phyloP scores from a whole-genome alignment of 2,797 vertebrate species.

The Phoebastria nigripes region DNA sequence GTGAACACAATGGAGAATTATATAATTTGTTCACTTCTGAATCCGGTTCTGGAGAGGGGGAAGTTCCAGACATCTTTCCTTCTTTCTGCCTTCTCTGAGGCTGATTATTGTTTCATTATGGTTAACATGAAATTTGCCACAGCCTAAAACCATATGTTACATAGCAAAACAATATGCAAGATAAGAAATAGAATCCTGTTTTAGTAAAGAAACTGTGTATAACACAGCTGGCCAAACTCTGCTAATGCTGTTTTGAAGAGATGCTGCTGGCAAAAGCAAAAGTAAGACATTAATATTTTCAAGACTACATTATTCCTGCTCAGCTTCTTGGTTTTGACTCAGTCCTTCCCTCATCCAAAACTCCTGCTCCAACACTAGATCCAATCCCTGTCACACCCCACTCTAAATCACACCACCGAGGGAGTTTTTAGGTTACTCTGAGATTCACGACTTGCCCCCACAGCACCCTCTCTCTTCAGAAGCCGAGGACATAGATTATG shows the following conservation, averaged over 20 bases:
- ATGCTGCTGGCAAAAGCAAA: background rate
- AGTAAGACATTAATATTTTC: background rate
- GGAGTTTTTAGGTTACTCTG: background rate
- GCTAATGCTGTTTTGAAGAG: background rate
- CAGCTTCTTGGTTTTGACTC: background rate
- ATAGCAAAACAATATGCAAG: background rate
- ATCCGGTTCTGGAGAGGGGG: background rate
- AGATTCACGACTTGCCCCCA: background rate
- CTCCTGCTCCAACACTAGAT: background rate
- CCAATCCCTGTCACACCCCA: background rate
- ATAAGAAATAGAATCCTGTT: background rate
- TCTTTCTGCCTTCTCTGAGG: background rate
- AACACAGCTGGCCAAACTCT: background rate
- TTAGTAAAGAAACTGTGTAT: background rate
- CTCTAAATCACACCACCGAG: background rate
- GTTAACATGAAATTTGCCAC: background rate
- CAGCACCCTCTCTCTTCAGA: background rate
- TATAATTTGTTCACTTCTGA: background rate
- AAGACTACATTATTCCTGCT: background rate
- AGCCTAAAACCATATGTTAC: background rate
- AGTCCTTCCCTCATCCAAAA: background rate
- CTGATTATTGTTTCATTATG: background rate
- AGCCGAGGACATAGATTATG: background rate
- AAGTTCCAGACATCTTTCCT: background rate
- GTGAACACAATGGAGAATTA: background rate